Evolutionary conservation across 2,888 invertebrate species (phyloP).

Genomic region (Lagria hirta): DNA sequence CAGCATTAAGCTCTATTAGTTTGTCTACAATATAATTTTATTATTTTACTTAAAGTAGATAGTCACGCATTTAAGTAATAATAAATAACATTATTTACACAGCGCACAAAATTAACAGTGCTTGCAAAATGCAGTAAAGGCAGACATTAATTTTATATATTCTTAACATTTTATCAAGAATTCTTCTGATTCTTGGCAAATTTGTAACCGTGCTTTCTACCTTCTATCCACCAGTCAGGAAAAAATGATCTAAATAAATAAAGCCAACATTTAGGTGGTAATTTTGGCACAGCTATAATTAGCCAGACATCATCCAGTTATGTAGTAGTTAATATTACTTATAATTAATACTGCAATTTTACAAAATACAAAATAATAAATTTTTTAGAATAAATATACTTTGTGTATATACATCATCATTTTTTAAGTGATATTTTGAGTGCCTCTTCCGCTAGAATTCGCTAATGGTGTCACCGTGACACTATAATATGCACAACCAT

Average conservation of each 20-base stretch:
- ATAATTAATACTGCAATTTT: constrained; percentile 45
- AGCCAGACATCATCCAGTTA: constrained; percentile 26
- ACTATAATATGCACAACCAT: constrained; percentile 54
- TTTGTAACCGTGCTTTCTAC: constrained; percentile 3
- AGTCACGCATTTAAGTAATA: constrained; percentile 21
- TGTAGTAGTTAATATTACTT: constrained; percentile 20
- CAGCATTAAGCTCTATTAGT: constrained; percentile 23
- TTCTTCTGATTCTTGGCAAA: background rate
- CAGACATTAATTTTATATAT: constrained; percentile 42
- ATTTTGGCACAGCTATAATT: constrained; percentile 40
- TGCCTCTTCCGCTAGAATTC: constrained; percentile 53
- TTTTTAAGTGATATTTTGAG: constrained; percentile 28
- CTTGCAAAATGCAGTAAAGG: constrained; percentile 52
- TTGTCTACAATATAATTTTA: constrained; percentile 13
- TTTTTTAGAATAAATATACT: constrained; percentile 37
- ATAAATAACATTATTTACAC: constrained; percentile 32
- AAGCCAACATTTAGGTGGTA: constrained; percentile 20
- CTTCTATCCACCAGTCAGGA: constrained; percentile 3
- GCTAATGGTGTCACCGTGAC: constrained; percentile 51
- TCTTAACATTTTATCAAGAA: background rate
- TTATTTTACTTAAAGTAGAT: constrained; percentile 17
- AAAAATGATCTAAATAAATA: constrained; percentile 1
- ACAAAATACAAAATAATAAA: constrained; percentile 44
- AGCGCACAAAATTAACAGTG: constrained; percentile 48
- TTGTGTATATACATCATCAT: constrained; percentile 37